A percentile compares a stretch with the other conserved stretches of the same genome.
phyloP scores from a whole-genome alignment of 2,888 invertebrate genomes.

The Lottia scabra region DNA sequence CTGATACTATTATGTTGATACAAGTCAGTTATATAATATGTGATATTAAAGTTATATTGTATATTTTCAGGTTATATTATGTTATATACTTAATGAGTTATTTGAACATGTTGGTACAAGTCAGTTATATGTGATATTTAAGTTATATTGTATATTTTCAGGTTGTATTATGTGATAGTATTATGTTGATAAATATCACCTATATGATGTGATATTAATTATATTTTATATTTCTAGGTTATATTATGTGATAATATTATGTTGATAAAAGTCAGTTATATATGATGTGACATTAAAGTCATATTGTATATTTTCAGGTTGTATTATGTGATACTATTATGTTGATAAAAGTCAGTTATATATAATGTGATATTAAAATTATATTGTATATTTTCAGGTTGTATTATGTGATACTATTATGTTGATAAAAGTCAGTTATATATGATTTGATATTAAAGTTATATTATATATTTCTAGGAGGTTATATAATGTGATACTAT shows the following conservation, averaged over 20 bases:
- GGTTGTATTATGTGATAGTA: conserved; percentile 83
- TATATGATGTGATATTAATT: conserved; percentile 71
- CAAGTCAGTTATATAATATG: too few species aligned
- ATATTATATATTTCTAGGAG: too few species aligned
- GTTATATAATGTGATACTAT: too few species aligned
- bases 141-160: conserved; percentile 73
- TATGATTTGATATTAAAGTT: conserved; percentile 50
- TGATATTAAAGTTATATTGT: neutral
- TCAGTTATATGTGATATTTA: too few species aligned
- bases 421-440: too few species aligned
- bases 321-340: conserved; percentile 85
- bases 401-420: conserved; percentile 85
- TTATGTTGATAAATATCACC: conserved; percentile 66
- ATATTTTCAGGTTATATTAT: conserved; percentile 76
- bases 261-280: conserved; percentile 50
- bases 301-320: conserved; percentile 68
- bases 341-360: conserved; percentile 87
- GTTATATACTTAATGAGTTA: conserved; percentile 86
- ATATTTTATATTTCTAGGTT: conserved; percentile 70
- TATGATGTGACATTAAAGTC: too few species aligned
- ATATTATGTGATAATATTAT: conserved; percentile 85
- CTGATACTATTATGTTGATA: too few species aligned
- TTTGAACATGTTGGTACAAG: too few species aligned
- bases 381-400: conserved; percentile 68
- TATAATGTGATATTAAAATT: too few species aligned